Percentiles rank a stretch among this genome's conserved stretches.
Conservation (phyloP, 1,140 invertebrate genomes). For the Ips typographus region DNA sequence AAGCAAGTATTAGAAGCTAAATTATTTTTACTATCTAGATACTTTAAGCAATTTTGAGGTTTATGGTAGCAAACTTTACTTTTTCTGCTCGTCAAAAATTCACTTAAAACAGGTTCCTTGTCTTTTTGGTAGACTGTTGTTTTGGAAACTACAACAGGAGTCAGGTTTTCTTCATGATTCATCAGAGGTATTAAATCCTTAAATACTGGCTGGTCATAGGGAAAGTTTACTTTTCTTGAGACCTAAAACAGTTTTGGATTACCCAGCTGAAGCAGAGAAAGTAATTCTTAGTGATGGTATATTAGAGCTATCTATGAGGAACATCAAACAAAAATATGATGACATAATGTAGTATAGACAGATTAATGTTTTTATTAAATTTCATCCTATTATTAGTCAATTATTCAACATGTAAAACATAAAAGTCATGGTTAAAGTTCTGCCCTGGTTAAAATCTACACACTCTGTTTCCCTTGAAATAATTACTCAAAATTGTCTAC, state of each 20-base stretch:
- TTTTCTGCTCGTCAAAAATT: conserved; percentile 36
- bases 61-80: conserved; percentile 33
- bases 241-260: conserved; percentile 31
- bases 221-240: conserved; percentile 45
- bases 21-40: not conserved
- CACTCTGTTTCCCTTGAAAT: too few relatives aligned
- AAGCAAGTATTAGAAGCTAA: not conserved
- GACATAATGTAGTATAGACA: too few relatives aligned
- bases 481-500: too few relatives aligned
- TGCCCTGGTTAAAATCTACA: too few relatives aligned
- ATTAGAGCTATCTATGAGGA: too few relatives aligned
- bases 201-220: conserved; percentile 41
- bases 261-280: too few relatives aligned
- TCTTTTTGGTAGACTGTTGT: conserved; percentile 39
- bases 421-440: too few relatives aligned
- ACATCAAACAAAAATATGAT: too few relatives aligned
- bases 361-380: too few relatives aligned
- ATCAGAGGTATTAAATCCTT: conserved; percentile 45
- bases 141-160: conserved; percentile 23
- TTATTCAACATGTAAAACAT: too few relatives aligned
- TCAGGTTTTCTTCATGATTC: conserved; percentile 27
- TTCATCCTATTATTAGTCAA: too few relatives aligned
- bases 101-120: conserved; percentile 41
- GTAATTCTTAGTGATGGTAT: too few relatives aligned
- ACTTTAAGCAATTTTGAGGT: conserved; percentile 1